Evolutionary conservation across 2,113 vertebrate species (phyloP), one percentile per base, ranked within the genome.

Genomic region (Tupaia tana): DNA sequence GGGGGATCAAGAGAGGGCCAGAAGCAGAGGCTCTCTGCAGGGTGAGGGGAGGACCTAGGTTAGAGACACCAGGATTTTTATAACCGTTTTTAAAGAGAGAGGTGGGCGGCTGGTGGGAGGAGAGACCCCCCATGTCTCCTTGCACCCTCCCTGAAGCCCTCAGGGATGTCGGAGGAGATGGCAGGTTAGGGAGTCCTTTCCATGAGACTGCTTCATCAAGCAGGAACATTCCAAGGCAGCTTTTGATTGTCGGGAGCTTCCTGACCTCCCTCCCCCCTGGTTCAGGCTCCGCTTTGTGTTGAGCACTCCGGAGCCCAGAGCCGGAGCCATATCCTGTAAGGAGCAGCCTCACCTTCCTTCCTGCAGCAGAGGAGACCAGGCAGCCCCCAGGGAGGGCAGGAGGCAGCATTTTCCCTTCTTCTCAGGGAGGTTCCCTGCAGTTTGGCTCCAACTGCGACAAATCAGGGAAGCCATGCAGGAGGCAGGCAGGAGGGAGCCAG

Each of bases 171-270:
- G 16, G 12, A 31, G 27, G 20, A 70, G 75, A 25, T 24, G 43
- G 56, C 7, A 59, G 6, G 11, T 54, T 73, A 13, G 9, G 34
- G n/a, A n/a, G 63, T 52, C 83, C 12, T 43, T 3, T n/a, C 64
- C 69, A 90, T 94, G 75, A 85, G 54, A 80, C 56, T 19, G 31
- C 52, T 93, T 61, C 59, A 54, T 52, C 31, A 52, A 95, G 86
- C 34, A 82, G 83, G 90, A 87, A 91, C 11, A 54, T 82, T 59
- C 2, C 16, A 71, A 77, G 83, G 89, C 82, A 91, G 8, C 18
- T 54, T 16, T 52, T 78, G 54, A 90, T 77, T 71, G 70, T 82
- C 75, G 16, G 58, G 27, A 56, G 71, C 64, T 29, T 61, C 74
- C 80, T 66, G 82, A 54, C 69, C 54, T 29, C 82, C 34, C 34